Conservation (phyloP, 2,113 vertebrate genomes). For the Calyptomena viridis region DNA sequence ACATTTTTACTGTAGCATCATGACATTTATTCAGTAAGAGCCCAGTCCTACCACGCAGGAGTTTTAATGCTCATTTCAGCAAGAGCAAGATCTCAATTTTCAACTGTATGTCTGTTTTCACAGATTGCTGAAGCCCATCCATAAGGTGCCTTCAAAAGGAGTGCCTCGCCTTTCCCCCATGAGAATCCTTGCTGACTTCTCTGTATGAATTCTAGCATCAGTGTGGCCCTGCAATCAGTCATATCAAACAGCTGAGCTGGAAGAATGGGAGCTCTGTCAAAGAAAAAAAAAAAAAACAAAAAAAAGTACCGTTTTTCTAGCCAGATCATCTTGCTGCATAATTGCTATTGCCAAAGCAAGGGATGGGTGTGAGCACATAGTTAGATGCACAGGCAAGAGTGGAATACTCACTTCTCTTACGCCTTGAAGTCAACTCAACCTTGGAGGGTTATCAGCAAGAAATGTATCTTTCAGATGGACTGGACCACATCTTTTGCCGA, state of each 20-base stretch:
- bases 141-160: background rate
- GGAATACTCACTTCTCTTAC: background rate
- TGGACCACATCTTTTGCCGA: background rate
- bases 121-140: background rate
- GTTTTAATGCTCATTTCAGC: background rate
- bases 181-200: background rate
- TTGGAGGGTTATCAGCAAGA: background rate
- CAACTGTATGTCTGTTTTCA: background rate
- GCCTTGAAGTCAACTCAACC: background rate
- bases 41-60: background rate
- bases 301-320: background rate
- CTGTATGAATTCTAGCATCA: background rate
- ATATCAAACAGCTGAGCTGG: background rate
- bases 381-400: background rate
- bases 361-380: background rate
- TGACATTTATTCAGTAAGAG: background rate
- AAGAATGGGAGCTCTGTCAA: background rate
- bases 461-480: background rate
- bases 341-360: background rate
- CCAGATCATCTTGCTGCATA: background rate
- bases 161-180: background rate
- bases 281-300: background rate
- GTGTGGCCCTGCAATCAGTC: background rate
- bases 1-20: background rate
- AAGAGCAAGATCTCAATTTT: background rate